phyloP scores from a whole-genome alignment of 1,140 invertebrate genomes.

The Drosophila willistoni region DNA sequence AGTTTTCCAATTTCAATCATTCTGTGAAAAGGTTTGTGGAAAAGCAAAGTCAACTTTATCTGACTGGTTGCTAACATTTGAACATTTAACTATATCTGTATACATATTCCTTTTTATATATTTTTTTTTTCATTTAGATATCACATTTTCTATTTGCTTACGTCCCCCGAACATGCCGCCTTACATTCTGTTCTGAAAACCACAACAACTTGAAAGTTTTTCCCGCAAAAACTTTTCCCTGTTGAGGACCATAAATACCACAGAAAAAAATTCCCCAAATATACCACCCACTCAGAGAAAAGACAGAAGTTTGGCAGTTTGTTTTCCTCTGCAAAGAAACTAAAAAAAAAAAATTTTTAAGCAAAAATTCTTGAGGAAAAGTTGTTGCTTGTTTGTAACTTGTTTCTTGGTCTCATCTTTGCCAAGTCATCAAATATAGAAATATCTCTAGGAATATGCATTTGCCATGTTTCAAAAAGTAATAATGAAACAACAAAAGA shows the following conservation, averaged over 20 bases:
- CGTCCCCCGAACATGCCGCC: conserved; percentile 15
- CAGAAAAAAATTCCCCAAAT: conserved; percentile 36
- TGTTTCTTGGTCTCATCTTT: conserved; percentile 50
- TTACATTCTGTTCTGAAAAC: conserved; percentile 52
- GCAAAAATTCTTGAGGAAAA: conserved; percentile 53
- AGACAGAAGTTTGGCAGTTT: conserved; percentile 39
- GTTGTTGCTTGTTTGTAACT: conserved; percentile 64
- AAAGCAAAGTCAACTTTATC: conserved; percentile 62
- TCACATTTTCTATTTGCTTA: conserved; percentile 49
- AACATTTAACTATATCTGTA: too few relatives aligned
- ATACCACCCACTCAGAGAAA: too few relatives aligned
- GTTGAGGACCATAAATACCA: conserved; percentile 49
- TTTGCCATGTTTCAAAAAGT: not conserved
- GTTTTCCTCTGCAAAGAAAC: conserved; percentile 1
- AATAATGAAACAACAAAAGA: too few relatives aligned
- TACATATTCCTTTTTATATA: too few relatives aligned
- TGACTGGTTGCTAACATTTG: conserved; percentile 44
- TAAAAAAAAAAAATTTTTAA: conserved; percentile 40
- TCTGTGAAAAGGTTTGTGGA: conserved; percentile 21
- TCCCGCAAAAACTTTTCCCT: conserved; percentile 37
- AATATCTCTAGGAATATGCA: conserved; percentile 34
- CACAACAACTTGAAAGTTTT: conserved; percentile 42
- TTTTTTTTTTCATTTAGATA: not conserved
- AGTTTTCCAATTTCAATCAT: conserved; percentile 66
- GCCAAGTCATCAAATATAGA: conserved; percentile 48